Conservation (phyloP, 2,888 invertebrate genomes). For the Cephonodes hylas region DNA sequence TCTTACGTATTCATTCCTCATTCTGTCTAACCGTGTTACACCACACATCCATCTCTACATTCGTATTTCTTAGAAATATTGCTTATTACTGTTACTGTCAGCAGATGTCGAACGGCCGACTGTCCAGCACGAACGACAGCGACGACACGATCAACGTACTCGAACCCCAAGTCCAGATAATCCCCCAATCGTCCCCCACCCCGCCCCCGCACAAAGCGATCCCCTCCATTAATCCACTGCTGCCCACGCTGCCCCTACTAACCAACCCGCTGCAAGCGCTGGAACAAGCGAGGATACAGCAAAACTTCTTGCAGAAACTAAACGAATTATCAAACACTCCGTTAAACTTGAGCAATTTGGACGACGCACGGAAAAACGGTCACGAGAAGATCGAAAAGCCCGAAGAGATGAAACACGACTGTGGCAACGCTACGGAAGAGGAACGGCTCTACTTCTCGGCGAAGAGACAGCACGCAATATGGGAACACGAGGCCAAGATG, state of each 20-base stretch:
- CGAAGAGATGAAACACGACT: constrained; percentile 53
- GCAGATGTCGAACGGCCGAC: constrained; percentile 78
- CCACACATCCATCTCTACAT: no score
- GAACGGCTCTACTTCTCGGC: constrained; percentile 69
- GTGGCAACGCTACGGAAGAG: constrained; percentile 60
- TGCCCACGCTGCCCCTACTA: constrained; percentile 44
- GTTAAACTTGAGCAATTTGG: constrained; percentile 70
- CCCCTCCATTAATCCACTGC: constrained; percentile 39
- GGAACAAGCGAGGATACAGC: constrained; percentile 69
- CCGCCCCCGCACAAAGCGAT: constrained; percentile 44
- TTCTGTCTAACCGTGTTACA: no score
- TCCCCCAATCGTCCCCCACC: constrained; percentile 66
- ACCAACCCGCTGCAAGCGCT: constrained; percentile 65
- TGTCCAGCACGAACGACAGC: constrained; percentile 76
- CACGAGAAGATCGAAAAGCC: constrained; percentile 42
- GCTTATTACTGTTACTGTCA: background rate
- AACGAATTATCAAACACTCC: constrained; percentile 73
- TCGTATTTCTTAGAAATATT: no score
- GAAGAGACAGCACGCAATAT: constrained; percentile 72
- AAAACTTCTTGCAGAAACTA: constrained; percentile 66
- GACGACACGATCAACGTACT: constrained; percentile 76
- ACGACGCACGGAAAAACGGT: constrained; percentile 52
- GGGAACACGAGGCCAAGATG: constrained; percentile 79
- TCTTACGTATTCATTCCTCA: no score
- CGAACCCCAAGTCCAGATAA: constrained; percentile 72